Evolutionary conservation across 1,140 invertebrate species (phyloP).

Genomic region (Hestina assimilis): DNA sequence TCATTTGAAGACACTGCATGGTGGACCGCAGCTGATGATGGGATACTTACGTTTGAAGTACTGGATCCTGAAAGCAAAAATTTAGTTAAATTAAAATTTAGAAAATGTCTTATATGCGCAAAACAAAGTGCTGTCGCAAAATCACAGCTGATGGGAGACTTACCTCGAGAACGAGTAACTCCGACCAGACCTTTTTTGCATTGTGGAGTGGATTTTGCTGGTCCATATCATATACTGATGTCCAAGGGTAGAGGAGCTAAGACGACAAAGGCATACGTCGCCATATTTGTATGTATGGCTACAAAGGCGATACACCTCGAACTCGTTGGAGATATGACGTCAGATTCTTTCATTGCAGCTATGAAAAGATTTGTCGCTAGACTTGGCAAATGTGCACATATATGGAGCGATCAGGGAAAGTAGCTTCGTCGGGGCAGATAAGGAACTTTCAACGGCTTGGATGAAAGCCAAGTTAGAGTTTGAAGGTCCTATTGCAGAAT

Average conservation of each 20-base stretch:
- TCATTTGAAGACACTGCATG: conserved; percentile 15
- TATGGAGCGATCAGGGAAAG: neutral
- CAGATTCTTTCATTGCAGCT: neutral
- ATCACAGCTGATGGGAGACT: too few species aligned
- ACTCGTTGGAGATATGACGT: neutral
- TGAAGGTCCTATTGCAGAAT: neutral
- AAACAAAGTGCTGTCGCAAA: too few species aligned
- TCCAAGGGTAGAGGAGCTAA: too few species aligned
- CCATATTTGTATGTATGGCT: neutral
- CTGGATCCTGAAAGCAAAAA: conserved; percentile 20
- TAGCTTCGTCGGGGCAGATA: conserved; percentile 2
- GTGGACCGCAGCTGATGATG: conserved; percentile 18
- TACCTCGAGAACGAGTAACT: too few species aligned
- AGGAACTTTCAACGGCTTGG: neutral
- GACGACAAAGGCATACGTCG: neutral
- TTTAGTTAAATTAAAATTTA: conserved; percentile 1
- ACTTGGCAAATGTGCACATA: neutral
- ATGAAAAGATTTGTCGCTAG: neutral
- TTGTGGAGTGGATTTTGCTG: too few species aligned
- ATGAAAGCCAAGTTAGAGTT: neutral
- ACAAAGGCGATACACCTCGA: neutral
- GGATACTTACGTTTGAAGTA: conserved; percentile 5
- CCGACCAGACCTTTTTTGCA: too few species aligned
- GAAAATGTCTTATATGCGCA: conserved; percentile 15
- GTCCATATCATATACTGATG: too few species aligned